Base-by-base conservation (phyloP, 2,113 vertebrate genomes). In the Sitta europaea region DNA sequence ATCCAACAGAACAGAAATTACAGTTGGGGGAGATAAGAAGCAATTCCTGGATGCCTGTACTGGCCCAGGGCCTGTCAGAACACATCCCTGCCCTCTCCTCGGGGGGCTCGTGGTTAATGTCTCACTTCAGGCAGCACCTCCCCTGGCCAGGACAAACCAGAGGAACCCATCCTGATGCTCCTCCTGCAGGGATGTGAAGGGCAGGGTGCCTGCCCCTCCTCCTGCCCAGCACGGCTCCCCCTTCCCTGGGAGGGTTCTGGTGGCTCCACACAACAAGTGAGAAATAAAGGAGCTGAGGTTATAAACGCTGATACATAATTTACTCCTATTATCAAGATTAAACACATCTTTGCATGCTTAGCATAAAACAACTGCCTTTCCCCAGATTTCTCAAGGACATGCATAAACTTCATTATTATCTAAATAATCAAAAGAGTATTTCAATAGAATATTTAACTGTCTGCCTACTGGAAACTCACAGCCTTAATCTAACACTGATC, bases 281-380 rank as follows among this genome's bases (percentile, higher is more conserved):
- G 67, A 91, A 94, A 92, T 53, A 50, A 86, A 92, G 70, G 51
- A 94, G 77, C 55, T 0, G 63, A 88, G 42, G 95, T 96, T 95
- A 86, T 89, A 95, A 95, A 79, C 0, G 47, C 85, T 96, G 95
- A 96, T 97, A 96, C 92, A 95, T 97, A 92, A 97, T 96, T 97
- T 96, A 96, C 96, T 96, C 86, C 92, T 90, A 94, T 96, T 95
- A 93, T 95, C 92, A 95, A 97, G 95, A 96, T 96, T 95, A 95
- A 97, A 96, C 84, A 97, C 82, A 92, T 91, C 89, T 89, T 90
- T 96, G 95, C 84, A 96, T 96, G 96, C 91, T 89, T 93, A 78
- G 70, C 80, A 94, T 90, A 94, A 96, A 93, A 95, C 81, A 86
- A 76, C 93, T 87, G 89, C 71, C 94, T 86, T 92, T 94, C 81